phyloP scores from a whole-genome alignment of 2,888 invertebrate genomes.

The Volucella inflata region DNA sequence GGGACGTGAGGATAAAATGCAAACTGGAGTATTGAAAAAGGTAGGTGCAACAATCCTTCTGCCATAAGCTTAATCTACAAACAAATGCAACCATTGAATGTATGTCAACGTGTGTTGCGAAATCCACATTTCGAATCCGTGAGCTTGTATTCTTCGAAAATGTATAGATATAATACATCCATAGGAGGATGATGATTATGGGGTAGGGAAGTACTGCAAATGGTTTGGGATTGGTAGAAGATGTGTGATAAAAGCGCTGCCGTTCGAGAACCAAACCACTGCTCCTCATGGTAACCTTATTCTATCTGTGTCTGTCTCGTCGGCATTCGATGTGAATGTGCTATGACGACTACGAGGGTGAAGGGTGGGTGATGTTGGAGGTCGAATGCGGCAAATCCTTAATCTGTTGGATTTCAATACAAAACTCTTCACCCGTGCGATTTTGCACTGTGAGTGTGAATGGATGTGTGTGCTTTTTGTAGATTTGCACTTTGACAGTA shows the following conservation, averaged over 20 bases:
- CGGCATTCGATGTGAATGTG: slow-evolving; percentile 29
- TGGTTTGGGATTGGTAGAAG: too few relatives aligned
- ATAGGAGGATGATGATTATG: too few relatives aligned
- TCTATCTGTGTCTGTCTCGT: slow-evolving; percentile 32
- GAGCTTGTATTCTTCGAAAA: slow-evolving; percentile 42
- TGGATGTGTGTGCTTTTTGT: slow-evolving; percentile 58
- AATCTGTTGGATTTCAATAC: slow-evolving; percentile 83
- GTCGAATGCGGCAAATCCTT: slow-evolving; percentile 83
- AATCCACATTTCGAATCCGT: slow-evolving; percentile 69
- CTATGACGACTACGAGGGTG: too few relatives aligned
- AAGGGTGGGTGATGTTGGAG: slow-evolving; percentile 51
- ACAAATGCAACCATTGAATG: slow-evolving; percentile 57
- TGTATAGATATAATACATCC: not conserved
- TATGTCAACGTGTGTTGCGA: slow-evolving; percentile 63
- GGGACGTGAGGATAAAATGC: slow-evolving; percentile 4
- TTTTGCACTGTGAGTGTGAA: slow-evolving; percentile 63
- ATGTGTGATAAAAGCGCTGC: slow-evolving; percentile 61
- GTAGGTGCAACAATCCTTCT: slow-evolving; percentile 60
- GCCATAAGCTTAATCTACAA: slow-evolving; percentile 72
- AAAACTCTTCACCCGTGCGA: slow-evolving; percentile 77
- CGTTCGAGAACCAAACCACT: not conserved
- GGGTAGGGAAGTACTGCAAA: too few relatives aligned
- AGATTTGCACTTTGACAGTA: slow-evolving; percentile 62
- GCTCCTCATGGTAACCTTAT: slow-evolving; percentile 7
- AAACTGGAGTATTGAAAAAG: not conserved